Evolutionary conservation across 2,797 vertebrate species (phyloP), one percentile per base, ranked within the genome.

Genomic region (Melanogrammus aeglefinus): DNA sequence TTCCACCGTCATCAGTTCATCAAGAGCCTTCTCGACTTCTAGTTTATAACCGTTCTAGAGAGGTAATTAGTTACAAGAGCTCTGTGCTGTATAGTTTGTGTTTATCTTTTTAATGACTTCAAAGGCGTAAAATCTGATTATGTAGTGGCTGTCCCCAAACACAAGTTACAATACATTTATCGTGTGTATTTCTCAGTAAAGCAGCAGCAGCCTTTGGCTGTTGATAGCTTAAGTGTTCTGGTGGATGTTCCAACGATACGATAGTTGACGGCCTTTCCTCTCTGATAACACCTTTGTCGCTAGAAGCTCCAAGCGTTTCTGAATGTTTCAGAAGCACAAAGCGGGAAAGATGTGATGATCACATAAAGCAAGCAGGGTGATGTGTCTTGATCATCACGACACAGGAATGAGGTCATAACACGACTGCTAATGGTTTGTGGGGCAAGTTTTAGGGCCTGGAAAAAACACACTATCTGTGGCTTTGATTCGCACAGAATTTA

Each of bases 401-500:
- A 90, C 87, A 93, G 92, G 91, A 94, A 92, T 86, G 91, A 94
- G 87, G 90, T 95, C 88, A 91, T 75, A n/a, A 70, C 81, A 57
- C 75, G 81, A 77, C 81, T 80, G 82, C 77, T 82, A 51, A 84
- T 82, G 79, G n/a, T n/a, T n/a, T 79, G 24, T 27, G 63, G 7
- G 63, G 24, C 31, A 79, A 27, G 75, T 66, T 51, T n/a, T 69
- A 75, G 63, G 63, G 36, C 78, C 39, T 81, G 36, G 76, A 75
- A 74, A 74, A 36, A 13, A 44, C 63, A 27, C 63, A 69, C 63
- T 10, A 27, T 3, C 63, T 27, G 21, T n/a, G 57, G 4, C 18
- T 57, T 47, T 47, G 14, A 3, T 47, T 47, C 13, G 38, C 38
- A 39, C 38, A 39, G 4, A 1, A 24, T 69, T 69, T 69, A 27